These are phyloP conservation scores for Carcina quercana DNA, from an alignment of 2,888 invertebrate genomes.

Conservation along the genomic window DNA sequence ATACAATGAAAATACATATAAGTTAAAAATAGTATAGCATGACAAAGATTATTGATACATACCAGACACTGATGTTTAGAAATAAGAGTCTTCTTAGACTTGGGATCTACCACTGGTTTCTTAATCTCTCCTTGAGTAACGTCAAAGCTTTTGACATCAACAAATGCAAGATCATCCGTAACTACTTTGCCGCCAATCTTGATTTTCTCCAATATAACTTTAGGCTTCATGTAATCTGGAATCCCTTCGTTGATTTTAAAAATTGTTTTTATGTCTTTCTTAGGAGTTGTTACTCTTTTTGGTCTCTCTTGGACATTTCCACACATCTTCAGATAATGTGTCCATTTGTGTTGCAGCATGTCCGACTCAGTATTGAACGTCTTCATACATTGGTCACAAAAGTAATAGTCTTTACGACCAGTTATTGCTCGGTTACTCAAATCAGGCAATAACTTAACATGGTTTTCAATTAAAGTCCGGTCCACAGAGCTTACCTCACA, in stretches of 20 bases:
- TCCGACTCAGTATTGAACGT: constrained; percentile 47
- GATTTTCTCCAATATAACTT: constrained; percentile 35
- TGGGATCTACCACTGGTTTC: constrained; percentile 34
- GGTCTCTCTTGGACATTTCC: constrained; percentile 33
- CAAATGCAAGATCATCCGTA: constrained; percentile 5
- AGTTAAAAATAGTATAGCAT: too few species aligned
- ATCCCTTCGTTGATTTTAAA: constrained; percentile 35
- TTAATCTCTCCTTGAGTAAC: constrained; percentile 20
- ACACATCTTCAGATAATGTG: constrained; percentile 43
- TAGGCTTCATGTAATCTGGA: constrained; percentile 38
- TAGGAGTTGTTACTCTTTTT: constrained; percentile 15
- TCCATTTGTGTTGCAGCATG: constrained; percentile 60
- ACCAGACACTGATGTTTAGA: constrained; percentile 51
- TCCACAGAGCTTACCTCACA: constrained; percentile 48
- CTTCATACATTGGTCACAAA: constrained; percentile 50
- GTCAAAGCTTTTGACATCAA: constrained; percentile 20
- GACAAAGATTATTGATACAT: too few species aligned
- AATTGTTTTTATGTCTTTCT: constrained; percentile 20
- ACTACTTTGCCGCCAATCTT: constrained; percentile 17
- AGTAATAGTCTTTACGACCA: constrained; percentile 48
- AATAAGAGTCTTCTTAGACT: constrained; percentile 43
- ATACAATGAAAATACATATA: too few species aligned
- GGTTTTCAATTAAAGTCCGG: constrained; percentile 34
- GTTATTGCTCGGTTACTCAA: constrained; percentile 42
- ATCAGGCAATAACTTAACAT: constrained; percentile 40